Conservation (phyloP, 2,113 vertebrate species). For the Columbina picui region DNA sequence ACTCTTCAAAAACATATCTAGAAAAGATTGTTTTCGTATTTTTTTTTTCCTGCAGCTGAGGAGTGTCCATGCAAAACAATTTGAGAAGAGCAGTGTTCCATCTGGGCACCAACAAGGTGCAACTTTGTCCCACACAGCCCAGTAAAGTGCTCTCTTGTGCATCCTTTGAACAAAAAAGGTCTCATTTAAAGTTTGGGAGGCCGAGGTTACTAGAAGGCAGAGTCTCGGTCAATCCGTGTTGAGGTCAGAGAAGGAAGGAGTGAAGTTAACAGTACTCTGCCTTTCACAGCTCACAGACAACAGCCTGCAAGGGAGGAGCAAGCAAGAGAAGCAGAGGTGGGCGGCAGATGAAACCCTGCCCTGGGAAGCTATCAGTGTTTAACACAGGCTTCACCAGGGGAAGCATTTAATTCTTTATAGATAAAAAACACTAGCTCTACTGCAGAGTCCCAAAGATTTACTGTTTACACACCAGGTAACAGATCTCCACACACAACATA, state of each 20-base stretch:
- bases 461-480: not conserved
- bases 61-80: conserved; percentile 69
- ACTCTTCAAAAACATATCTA: conserved; percentile 57
- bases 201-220: not conserved
- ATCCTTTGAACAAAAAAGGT: conserved; percentile 38
- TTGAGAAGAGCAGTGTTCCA: conserved; percentile 65
- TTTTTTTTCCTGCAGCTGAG: not conserved
- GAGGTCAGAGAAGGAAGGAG: conserved; percentile 48
- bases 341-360: not conserved
- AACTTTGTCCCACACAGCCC: conserved; percentile 39
- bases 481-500: not conserved
- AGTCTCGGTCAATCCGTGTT: not conserved
- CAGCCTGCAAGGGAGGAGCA: not conserved
- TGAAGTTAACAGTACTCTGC: conserved; percentile 33
- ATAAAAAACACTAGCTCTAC: not conserved
- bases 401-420: not conserved
- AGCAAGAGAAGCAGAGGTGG: not conserved
- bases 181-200: conserved; percentile 31
- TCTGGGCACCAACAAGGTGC: not conserved
- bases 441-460: not conserved
- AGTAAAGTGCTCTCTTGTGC: conserved; percentile 73
- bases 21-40: conserved; percentile 1
- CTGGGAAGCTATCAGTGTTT: not conserved
- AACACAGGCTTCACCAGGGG: not conserved
- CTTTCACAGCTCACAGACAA: conserved; percentile 6